Evolutionary conservation across 1,140 invertebrate species (phyloP).

Genomic region (Ditylenchus dipsaci): DNA sequence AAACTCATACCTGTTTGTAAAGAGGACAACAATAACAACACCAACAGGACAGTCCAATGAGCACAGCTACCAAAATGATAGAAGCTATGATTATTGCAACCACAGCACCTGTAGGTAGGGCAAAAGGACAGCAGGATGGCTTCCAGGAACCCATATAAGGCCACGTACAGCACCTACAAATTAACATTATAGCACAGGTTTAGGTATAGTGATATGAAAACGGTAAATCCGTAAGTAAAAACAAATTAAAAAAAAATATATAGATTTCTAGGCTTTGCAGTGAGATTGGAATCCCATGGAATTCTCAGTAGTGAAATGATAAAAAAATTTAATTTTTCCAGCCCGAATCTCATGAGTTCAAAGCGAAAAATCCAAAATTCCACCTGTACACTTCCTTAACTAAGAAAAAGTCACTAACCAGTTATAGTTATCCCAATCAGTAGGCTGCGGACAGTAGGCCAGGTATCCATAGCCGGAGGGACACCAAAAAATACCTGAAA

Average conservation of each 20-base stretch:
- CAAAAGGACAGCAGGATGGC: slow-evolving; percentile 58
- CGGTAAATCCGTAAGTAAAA: no score
- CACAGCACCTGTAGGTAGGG: slow-evolving; percentile 57
- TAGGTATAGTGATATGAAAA: no score
- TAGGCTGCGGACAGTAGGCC: slow-evolving; percentile 58
- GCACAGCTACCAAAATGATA: slow-evolving; percentile 49
- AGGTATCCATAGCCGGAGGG: slow-evolving; percentile 56
- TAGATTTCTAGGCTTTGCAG: no score
- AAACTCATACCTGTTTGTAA: slow-evolving; percentile 48
- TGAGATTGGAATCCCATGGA: no score
- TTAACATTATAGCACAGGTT: no score
- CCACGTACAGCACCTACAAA: slow-evolving; percentile 52
- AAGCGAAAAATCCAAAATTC: no score
- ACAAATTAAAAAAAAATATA: no score
- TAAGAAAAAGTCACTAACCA: no score
- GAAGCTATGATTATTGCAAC: slow-evolving; percentile 55
- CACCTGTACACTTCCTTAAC: no score
- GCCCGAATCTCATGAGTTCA: no score
- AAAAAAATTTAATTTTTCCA: no score
- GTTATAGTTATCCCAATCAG: slow-evolving; percentile 58
- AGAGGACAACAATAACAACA: slow-evolving; percentile 57
- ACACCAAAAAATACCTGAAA: slow-evolving; percentile 51
- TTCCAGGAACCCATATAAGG: slow-evolving; percentile 52
- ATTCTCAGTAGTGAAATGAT: no score
- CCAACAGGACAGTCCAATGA: slow-evolving; percentile 56